Conservation (phyloP, 1,140 invertebrate species). For the Drosophila kikkawai region DNA sequence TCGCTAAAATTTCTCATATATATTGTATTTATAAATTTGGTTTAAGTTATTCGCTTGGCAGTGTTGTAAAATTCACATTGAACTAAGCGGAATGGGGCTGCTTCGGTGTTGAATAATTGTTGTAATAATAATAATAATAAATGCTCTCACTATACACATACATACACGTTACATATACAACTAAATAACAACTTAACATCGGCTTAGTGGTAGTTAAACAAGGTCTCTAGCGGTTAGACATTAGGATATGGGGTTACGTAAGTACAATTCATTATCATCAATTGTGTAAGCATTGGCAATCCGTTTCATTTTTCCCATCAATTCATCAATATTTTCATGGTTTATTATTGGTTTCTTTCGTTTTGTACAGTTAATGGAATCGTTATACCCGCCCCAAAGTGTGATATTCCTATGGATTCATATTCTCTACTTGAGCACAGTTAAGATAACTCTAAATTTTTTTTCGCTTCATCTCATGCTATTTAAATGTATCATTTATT, state of each 20-base stretch:
- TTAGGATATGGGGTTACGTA: conserved; percentile 38
- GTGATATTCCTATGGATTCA: conserved; percentile 43
- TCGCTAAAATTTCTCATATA: conserved; percentile 29
- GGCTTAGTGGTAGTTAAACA: conserved; percentile 41
- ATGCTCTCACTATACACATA: conserved; percentile 48
- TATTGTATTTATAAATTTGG: conserved; percentile 31
- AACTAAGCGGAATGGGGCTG: conserved; percentile 41
- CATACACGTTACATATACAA: conserved; percentile 38
- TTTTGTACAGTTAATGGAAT: conserved; percentile 77
- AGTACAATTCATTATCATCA: conserved; percentile 35
- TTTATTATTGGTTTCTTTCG: conserved; percentile 29
- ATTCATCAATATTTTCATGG: neutral
- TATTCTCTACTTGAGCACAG: conserved; percentile 53
- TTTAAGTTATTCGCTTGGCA: conserved; percentile 43
- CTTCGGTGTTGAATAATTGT: conserved; percentile 1
- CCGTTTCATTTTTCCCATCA: conserved; percentile 11
- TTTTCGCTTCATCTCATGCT: conserved; percentile 34
- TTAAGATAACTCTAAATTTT: conserved; percentile 31
- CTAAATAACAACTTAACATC: conserved; percentile 51
- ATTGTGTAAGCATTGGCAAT: conserved; percentile 39
- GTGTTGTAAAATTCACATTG: conserved; percentile 48
- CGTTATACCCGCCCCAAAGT: conserved; percentile 34
- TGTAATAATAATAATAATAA: conserved; percentile 10
- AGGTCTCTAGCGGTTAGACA: conserved; percentile 41
- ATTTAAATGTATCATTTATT: conserved; percentile 32